Evolutionary conservation across 2,113 vertebrate species (phyloP).

Genomic region (Mustela lutreola): DNA sequence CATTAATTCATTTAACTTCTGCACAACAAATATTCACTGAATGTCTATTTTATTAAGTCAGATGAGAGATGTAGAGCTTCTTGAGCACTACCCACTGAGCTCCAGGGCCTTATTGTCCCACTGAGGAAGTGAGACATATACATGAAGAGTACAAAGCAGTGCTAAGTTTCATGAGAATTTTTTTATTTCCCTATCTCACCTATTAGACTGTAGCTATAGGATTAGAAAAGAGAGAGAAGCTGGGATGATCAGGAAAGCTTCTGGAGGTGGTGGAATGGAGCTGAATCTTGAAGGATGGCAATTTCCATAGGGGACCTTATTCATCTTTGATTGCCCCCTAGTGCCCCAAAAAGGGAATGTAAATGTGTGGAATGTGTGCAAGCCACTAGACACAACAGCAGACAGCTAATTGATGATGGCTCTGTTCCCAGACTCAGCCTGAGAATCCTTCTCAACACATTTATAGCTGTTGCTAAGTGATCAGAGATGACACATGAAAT

Average conservation of each 20-base stretch:
- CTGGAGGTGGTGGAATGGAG: background rate
- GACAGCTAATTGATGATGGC: background rate
- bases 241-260: background rate
- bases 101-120: background rate
- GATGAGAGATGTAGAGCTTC: background rate
- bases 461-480: background rate
- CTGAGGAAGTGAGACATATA: background rate
- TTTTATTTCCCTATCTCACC: background rate
- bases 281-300: background rate
- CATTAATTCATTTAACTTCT: background rate
- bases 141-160: background rate
- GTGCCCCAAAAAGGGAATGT: background rate
- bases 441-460: conserved; percentile 36
- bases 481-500: background rate
- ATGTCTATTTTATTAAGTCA: too few relatives aligned
- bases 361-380: background rate
- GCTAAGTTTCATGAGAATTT: background rate
- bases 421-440: conserved; percentile 19
- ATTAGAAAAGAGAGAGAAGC: background rate
- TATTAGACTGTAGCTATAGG: background rate
- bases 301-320: background rate
- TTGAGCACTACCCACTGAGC: background rate
- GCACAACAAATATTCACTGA: background rate
- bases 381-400: background rate
- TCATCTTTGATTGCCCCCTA: conserved; percentile 52